Conservation (phyloP, 2,888 invertebrate species). For the Crematogaster levior region DNA sequence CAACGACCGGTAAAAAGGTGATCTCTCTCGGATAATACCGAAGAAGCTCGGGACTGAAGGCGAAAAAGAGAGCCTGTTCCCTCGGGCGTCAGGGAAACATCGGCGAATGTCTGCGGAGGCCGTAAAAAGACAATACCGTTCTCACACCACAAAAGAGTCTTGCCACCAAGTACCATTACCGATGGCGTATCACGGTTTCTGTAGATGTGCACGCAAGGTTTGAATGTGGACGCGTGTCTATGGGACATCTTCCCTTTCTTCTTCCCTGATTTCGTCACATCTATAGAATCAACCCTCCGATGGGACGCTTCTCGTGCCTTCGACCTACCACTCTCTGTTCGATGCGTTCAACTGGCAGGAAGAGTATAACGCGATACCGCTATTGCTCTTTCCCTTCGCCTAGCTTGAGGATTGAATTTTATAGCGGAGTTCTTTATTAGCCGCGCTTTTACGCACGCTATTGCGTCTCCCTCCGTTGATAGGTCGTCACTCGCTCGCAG, state of each 20-base stretch:
- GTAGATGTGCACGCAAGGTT: constrained; percentile 26
- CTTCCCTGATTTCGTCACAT: neutral
- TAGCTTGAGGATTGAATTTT: constrained; percentile 77
- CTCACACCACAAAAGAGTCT: constrained; percentile 77
- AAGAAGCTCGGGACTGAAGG: constrained; percentile 64
- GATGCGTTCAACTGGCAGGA: constrained; percentile 34
- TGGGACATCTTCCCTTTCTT: constrained; percentile 7
- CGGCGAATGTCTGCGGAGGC: constrained; percentile 77
- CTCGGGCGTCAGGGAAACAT: constrained; percentile 73
- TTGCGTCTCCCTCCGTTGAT: neutral
- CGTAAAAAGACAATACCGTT: constrained; percentile 84
- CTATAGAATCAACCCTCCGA: constrained; percentile 33
- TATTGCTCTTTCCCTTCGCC: constrained; percentile 37
- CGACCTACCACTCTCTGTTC: constrained; percentile 15
- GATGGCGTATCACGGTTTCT: constrained; percentile 45
- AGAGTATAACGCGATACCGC: constrained; percentile 41
- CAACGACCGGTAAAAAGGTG: constrained; percentile 86
- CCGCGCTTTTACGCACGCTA: constrained; percentile 50
- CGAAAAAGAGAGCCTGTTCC: constrained; percentile 65
- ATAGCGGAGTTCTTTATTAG: constrained; percentile 76
- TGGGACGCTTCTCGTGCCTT: constrained; percentile 9
- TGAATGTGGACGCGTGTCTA: constrained; percentile 37
- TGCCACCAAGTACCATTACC: constrained; percentile 75
- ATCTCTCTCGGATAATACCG: constrained; percentile 83
- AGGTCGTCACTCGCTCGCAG: constrained; percentile 5